Evolutionary conservation across 1,140 invertebrate species (phyloP).

Genomic region (Belonocnema kinseyi): DNA sequence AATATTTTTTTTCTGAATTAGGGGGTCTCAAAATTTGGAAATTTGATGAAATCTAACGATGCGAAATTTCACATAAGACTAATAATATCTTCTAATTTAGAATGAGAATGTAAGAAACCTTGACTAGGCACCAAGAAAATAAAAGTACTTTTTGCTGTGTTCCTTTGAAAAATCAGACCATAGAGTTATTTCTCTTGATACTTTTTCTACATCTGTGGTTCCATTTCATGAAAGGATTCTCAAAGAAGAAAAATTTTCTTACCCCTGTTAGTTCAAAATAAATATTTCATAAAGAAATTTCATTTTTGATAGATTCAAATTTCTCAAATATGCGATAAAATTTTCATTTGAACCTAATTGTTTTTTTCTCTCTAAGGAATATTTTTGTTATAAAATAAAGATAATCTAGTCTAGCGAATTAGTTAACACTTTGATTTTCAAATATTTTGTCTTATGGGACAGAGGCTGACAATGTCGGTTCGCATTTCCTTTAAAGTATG

Average conservation of each 20-base stretch:
- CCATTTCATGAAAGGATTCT: constrained; percentile 35
- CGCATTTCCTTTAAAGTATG: constrained; percentile 24
- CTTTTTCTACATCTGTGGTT: constrained; percentile 36
- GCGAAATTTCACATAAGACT: too few species aligned
- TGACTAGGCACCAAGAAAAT: background rate
- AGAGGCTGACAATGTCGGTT: constrained; percentile 14
- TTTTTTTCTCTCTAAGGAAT: background rate
- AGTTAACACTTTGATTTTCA: background rate
- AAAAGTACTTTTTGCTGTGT: constrained; percentile 6
- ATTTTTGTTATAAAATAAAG: background rate
- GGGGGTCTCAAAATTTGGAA: too few species aligned
- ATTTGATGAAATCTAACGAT: too few species aligned
- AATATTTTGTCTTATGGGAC: background rate
- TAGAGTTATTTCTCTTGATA: constrained; percentile 29
- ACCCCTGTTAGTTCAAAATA: background rate
- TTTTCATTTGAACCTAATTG: background rate
- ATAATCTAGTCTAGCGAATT: background rate
- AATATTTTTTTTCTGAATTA: too few species aligned
- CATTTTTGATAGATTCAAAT: background rate
- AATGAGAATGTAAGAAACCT: background rate
- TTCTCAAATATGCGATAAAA: background rate
- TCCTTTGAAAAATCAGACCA: constrained; percentile 38
- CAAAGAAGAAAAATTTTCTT: background rate
- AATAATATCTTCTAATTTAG: background rate
- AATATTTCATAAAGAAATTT: constrained; percentile 7